phyloP scores from a whole-genome alignment of 2,888 invertebrate genomes.

The Nomada lathburiana region DNA sequence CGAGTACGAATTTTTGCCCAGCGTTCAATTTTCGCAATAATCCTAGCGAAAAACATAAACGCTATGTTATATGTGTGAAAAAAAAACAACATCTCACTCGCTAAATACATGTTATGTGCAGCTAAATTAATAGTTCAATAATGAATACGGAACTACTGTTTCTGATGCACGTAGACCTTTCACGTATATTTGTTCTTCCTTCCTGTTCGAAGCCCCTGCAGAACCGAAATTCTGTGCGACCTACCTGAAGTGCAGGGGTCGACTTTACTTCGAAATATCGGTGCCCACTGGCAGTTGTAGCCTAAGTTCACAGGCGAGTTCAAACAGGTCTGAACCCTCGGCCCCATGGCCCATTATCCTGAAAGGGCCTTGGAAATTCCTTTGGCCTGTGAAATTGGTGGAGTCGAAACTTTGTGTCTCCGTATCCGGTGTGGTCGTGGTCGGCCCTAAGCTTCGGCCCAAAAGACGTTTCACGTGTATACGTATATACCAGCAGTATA shows the following conservation, averaged over 20 bases:
- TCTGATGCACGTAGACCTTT: not conserved
- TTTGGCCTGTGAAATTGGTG: constrained; percentile 66
- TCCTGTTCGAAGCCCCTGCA: not conserved
- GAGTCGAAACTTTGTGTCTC: constrained; percentile 55
- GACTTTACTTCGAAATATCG: constrained; percentile 47
- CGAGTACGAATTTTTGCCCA: not conserved
- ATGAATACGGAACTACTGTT: no score
- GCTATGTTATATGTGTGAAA: no score
- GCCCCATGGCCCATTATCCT: constrained; percentile 68
- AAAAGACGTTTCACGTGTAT: constrained; percentile 44
- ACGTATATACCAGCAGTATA: constrained; percentile 14
- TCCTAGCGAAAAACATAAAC: no score
- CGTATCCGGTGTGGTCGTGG: constrained; percentile 24
- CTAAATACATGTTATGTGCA: no score
- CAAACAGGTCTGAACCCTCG: constrained; percentile 70
- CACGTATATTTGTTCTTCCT: no score
- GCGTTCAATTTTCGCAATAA: no score
- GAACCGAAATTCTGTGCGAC: constrained; percentile 17
- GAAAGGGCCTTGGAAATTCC: constrained; percentile 69
- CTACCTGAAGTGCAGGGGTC: constrained; percentile 53
- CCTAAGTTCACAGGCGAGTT: constrained; percentile 63
- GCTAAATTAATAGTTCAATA: no score
- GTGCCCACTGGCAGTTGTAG: constrained; percentile 33
- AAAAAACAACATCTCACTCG: no score
- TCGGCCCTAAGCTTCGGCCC: constrained; percentile 44